These are phyloP conservation scores for Apamea anceps DNA, from an alignment of 2,888 invertebrate species.

Conservation along the genomic window DNA sequence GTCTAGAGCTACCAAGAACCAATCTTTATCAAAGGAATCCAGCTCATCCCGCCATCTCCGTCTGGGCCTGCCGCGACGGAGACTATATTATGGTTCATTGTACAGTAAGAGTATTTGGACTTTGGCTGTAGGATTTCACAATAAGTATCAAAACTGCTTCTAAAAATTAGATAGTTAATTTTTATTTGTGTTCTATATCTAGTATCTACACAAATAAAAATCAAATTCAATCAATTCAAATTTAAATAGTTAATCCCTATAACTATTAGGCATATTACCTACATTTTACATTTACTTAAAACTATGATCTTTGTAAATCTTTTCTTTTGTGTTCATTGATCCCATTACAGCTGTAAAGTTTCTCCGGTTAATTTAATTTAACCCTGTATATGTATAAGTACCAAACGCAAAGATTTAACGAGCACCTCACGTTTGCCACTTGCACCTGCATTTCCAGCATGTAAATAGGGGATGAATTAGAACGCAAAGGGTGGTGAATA, in stretches of 20 bases:
- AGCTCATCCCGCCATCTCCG: no score
- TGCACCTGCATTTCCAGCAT: constrained; percentile 74
- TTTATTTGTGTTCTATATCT: not conserved
- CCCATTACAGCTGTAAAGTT: not conserved
- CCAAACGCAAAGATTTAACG: constrained; percentile 82
- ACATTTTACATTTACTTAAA: not conserved
- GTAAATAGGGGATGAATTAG: constrained; percentile 67
- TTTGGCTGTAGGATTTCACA: no score
- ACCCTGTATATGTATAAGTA: constrained; percentile 62
- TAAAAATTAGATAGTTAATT: no score
- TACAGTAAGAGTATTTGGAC: no score
- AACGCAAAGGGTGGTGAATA: constrained; percentile 56
- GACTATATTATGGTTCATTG: no score
- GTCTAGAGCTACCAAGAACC: no score
- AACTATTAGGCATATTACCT: not conserved
- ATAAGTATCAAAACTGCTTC: no score
- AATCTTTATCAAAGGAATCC: no score
- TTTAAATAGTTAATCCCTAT: not conserved
- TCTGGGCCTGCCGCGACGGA: no score
- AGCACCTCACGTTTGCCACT: constrained; percentile 73
- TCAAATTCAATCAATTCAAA: not conserved
- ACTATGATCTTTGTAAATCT: not conserved
- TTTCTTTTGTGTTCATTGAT: not conserved
- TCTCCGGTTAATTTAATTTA: not conserved
- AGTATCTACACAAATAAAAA: not conserved